Evolutionary conservation across 2,888 invertebrate species (phyloP).

Genomic region (Lasioglossum vierecki): DNA sequence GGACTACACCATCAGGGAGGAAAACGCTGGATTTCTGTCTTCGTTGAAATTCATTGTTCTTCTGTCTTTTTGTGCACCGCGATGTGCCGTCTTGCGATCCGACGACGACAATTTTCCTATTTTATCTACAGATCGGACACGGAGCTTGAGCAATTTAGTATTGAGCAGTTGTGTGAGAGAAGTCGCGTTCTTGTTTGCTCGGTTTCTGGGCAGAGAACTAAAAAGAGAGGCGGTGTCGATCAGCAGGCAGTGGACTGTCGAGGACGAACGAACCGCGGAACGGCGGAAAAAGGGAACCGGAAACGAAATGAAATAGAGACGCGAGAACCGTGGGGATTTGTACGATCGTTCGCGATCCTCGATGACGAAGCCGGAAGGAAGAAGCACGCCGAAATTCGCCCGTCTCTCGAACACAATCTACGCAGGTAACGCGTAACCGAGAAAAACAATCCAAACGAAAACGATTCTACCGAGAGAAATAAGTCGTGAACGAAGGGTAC

Average conservation of each 20-base stretch:
- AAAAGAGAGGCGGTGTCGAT: constrained; percentile 13
- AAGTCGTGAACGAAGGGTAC: not conserved
- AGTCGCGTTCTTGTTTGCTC: constrained; percentile 33
- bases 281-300: not conserved
- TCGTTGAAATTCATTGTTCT: constrained; percentile 8
- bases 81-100: constrained; percentile 5
- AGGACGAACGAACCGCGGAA: not conserved
- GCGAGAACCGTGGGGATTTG: not conserved
- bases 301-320: not conserved
- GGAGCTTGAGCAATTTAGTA: constrained; percentile 65
- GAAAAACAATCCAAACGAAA: not conserved
- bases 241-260: not conserved
- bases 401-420: not conserved
- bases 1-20: not conserved
- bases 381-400: constrained; percentile 7
- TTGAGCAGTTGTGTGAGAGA: constrained; percentile 62
- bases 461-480: not conserved
- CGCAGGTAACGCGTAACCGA: not conserved
- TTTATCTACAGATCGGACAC: constrained; percentile 41
- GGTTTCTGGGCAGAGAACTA: constrained; percentile 11
- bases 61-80: constrained; percentile 22
- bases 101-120: constrained; percentile 2
- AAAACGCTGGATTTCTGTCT: not conserved
- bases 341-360: not conserved
- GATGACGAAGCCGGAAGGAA: constrained; percentile 1